These are phyloP conservation scores for Andrena haemorrhoa DNA, from an alignment of 2,888 invertebrate species.

Conservation along the genomic window DNA sequence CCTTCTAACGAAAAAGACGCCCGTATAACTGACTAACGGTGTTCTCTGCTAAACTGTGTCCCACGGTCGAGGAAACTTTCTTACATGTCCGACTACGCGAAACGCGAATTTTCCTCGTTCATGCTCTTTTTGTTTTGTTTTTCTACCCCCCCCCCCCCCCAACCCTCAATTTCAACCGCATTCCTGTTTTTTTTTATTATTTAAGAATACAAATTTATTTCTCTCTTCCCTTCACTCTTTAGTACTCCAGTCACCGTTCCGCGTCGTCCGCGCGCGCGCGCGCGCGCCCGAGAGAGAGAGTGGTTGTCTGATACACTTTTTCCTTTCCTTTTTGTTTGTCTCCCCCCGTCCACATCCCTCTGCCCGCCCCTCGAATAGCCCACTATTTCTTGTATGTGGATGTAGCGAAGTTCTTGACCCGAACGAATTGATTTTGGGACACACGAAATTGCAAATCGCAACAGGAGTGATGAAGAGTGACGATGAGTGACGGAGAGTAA, in stretches of 20 bases:
- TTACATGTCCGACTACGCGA: background rate
- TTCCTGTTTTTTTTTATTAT: too few relatives aligned
- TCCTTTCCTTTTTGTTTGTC: background rate
- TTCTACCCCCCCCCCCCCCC: too few relatives aligned
- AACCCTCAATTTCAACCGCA: too few relatives aligned
- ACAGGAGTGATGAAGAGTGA: background rate
- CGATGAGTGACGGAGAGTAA: background rate
- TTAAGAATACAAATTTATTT: too few relatives aligned
- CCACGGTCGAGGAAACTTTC: slow-evolving; percentile 54
- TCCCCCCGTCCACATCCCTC: background rate
- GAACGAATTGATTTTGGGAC: slow-evolving; percentile 55
- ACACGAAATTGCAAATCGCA: slow-evolving; percentile 11
- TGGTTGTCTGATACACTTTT: background rate
- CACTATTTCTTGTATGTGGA: background rate
- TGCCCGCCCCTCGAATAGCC: too few relatives aligned
- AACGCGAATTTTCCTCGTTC: background rate
- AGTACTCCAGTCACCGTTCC: too few relatives aligned
- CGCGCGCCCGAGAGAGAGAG: too few relatives aligned
- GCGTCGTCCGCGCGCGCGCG: too few relatives aligned
- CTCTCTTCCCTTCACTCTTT: too few relatives aligned
- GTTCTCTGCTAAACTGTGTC: slow-evolving; percentile 40
- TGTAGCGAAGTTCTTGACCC: background rate
- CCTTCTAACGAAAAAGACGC: slow-evolving; percentile 13
- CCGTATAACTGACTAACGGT: slow-evolving; percentile 23
- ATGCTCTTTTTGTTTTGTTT: background rate